Percentiles rank a stretch among this genome's conserved stretches.
These are phyloP conservation scores for Acrocephalus scirpaceus DNA, from an alignment of 2,797 vertebrate species.

Conservation along the genomic window DNA sequence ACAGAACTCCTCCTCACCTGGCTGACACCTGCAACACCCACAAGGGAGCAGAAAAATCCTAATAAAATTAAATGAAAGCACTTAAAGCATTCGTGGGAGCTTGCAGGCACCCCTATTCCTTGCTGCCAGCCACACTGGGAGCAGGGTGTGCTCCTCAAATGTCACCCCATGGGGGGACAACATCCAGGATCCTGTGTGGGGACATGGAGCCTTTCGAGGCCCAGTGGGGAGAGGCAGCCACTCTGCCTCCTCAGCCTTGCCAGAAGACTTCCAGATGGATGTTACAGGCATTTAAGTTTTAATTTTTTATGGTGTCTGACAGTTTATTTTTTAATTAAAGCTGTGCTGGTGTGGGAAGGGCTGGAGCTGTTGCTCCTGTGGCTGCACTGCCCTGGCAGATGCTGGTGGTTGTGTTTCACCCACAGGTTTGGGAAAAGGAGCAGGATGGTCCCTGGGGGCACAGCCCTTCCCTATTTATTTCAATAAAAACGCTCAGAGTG, in stretches of 20 bases:
- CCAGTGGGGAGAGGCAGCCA: neutral
- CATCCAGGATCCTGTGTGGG: neutral
- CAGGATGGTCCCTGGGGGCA: neutral
- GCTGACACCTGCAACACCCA: neutral
- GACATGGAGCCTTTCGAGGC: neutral
- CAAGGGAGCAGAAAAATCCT: neutral
- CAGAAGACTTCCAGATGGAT: neutral
- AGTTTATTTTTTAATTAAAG: conserved; percentile 32
- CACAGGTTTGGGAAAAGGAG: neutral
- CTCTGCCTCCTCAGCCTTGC: neutral
- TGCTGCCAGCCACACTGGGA: neutral
- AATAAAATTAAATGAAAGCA: neutral
- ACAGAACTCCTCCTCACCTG: neutral
- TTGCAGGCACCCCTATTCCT: neutral
- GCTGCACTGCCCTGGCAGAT: neutral
- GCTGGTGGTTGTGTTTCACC: neutral
- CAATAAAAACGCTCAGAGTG: neutral
- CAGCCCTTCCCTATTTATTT: neutral
- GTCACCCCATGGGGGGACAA: rapidly evolving
- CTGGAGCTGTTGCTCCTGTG: neutral
- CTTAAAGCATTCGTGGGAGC: neutral
- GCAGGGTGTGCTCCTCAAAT: rapidly evolving
- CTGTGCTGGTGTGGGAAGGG: rapidly evolving
- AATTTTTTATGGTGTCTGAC: neutral
- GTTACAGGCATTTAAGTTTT: neutral